Percentiles rank a stretch among this genome's conserved stretches.
Conservation (phyloP, 2,888 invertebrate species). For the Cerceris ruficornis region DNA sequence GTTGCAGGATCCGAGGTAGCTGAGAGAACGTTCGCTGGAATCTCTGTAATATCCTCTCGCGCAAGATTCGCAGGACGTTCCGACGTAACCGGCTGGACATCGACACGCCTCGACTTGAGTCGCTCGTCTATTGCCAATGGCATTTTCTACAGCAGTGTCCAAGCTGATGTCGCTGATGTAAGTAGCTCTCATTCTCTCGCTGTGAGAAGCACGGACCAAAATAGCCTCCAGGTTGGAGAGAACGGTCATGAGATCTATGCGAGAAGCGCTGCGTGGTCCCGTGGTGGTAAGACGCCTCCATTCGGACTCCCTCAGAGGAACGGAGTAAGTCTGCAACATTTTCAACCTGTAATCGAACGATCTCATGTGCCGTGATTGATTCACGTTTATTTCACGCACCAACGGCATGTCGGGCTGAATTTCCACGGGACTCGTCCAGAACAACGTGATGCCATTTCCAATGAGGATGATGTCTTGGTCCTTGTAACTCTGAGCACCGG, state of each 20-base stretch:
- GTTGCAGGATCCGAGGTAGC: constrained; percentile 85
- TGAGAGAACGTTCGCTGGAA: constrained; percentile 82
- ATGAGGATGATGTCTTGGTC: constrained; percentile 93
- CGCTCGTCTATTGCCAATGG: constrained; percentile 85
- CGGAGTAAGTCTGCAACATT: constrained; percentile 84
- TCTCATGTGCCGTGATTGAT: neutral
- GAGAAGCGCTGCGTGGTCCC: constrained; percentile 85
- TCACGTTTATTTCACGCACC: constrained; percentile 80
- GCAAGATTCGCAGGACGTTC: constrained; percentile 92
- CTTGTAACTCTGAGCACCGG: constrained; percentile 83
- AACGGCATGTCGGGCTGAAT: constrained; percentile 84
- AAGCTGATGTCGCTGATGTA: constrained; percentile 92
- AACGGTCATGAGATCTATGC: constrained; percentile 92
- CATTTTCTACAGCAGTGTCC: constrained; percentile 90
- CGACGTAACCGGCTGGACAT: constrained; percentile 91
- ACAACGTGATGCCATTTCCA: constrained; percentile 89
- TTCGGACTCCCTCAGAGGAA: constrained; percentile 86
- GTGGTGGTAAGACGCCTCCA: constrained; percentile 86
- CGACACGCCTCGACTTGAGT: constrained; percentile 92
- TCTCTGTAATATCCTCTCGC: constrained; percentile 88
- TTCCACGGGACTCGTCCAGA: constrained; percentile 87
- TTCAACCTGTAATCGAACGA: neutral
- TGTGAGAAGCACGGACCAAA: constrained; percentile 91
- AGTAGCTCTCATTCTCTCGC: constrained; percentile 84
- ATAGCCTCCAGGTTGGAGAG: constrained; percentile 92